A percentile compares a stretch with the other conserved stretches of the same genome.
Evolutionary conservation across 2,797 vertebrate genomes (phyloP).

Genomic region (Carcharodon carcharias): DNA sequence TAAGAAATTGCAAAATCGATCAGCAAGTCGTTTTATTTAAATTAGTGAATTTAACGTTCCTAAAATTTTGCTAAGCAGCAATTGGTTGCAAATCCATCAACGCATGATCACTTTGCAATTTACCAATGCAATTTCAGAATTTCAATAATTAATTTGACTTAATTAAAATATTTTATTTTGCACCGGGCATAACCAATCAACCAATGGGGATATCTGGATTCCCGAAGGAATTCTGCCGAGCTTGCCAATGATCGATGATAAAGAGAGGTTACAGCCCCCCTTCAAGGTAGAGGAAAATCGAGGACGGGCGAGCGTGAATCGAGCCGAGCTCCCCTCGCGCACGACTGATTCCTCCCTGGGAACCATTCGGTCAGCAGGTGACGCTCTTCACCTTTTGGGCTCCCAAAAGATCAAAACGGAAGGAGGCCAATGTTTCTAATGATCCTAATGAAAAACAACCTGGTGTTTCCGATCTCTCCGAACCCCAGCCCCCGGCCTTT

Average conservation of each 20-base stretch:
- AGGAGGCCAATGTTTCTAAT: background rate
- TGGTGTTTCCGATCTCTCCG: background rate
- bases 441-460: background rate
- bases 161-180: background rate
- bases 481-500: background rate
- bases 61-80: background rate
- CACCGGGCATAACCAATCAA: background rate
- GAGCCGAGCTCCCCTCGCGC: background rate
- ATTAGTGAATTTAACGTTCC: background rate
- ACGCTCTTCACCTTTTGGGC: background rate
- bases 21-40: background rate
- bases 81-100: background rate
- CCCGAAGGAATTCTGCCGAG: background rate
- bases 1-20: background rate
- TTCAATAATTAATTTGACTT: background rate
- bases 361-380: constrained; percentile 28
- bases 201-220: background rate
- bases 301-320: background rate
- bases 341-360: background rate
- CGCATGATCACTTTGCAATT: background rate
- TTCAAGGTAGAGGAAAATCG: background rate
- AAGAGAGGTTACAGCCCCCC: background rate
- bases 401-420: background rate
- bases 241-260: background rate
- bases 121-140: background rate